Evolutionary conservation across 2,113 vertebrate species (phyloP).

Genomic region (Sisor rabdophorus): DNA sequence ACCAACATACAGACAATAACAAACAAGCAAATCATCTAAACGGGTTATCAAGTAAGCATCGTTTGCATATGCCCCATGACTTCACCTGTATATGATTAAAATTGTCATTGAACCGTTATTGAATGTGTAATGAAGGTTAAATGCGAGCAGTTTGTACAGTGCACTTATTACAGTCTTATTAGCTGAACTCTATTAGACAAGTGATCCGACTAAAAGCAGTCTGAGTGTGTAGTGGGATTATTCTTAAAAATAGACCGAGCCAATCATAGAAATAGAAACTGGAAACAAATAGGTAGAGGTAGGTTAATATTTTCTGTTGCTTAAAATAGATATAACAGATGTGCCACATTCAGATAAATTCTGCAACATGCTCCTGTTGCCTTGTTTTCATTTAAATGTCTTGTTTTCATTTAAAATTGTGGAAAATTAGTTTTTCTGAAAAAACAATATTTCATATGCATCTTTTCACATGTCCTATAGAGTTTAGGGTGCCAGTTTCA

Average conservation of each 20-base stretch:
- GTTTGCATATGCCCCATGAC: not conserved
- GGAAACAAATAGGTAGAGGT: too few species aligned
- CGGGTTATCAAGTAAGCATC: not conserved
- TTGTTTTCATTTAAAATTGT: too few species aligned
- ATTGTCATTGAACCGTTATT: not conserved
- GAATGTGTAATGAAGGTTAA: conserved; percentile 16
- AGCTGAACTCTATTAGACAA: conserved; percentile 7
- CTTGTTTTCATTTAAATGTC: too few species aligned
- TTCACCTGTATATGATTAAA: conserved; percentile 3
- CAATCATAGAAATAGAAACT: too few species aligned
- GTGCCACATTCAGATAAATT: too few species aligned
- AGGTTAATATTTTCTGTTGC: too few species aligned
- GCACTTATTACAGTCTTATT: conserved; percentile 17
- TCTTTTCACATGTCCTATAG: too few species aligned
- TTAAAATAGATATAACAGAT: too few species aligned
- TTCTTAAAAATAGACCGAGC: not conserved
- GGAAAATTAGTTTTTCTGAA: too few species aligned
- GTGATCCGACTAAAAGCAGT: conserved; percentile 1
- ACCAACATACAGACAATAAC: not conserved
- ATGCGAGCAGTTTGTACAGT: not conserved
- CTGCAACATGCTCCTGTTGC: too few species aligned
- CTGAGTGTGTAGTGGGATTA: not conserved
- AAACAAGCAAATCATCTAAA: not conserved
- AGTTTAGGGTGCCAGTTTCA: too few species aligned
- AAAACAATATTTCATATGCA: too few species aligned